Conservation (phyloP, 1,140 invertebrate genomes). For the Euura saliciscinereae region DNA sequence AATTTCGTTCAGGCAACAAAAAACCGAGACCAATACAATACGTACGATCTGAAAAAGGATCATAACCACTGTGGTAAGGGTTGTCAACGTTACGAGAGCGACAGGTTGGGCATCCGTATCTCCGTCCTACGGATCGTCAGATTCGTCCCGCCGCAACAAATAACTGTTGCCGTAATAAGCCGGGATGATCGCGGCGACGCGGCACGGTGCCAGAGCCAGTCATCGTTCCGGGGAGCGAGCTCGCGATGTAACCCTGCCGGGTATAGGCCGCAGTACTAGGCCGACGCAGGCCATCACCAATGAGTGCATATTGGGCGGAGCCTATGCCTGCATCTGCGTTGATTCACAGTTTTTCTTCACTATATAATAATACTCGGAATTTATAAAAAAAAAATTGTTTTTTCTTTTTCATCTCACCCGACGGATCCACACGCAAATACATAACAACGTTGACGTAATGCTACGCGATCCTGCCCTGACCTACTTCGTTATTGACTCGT, state of each 20-base stretch:
- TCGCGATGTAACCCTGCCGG: conserved; percentile 35
- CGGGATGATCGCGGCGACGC: conserved; percentile 48
- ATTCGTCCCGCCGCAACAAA: conserved; percentile 34
- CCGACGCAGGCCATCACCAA: conserved; percentile 56
- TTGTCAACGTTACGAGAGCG: conserved; percentile 10
- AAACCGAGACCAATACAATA: too few species aligned
- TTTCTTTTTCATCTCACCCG: conserved; percentile 11
- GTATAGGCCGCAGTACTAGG: conserved; percentile 55
- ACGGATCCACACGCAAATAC: conserved; percentile 9
- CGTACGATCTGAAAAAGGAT: too few species aligned
- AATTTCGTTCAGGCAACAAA: too few species aligned
- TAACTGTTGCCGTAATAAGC: conserved; percentile 42
- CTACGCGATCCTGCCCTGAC: conserved; percentile 33
- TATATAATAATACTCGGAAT: conserved; percentile 1
- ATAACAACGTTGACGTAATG: not conserved
- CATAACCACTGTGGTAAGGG: not conserved
- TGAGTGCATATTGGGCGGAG: conserved; percentile 56
- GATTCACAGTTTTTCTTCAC: not conserved
- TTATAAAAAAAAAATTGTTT: not conserved
- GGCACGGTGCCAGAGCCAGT: conserved; percentile 51
- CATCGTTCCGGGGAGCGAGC: conserved; percentile 30
- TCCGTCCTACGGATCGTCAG: conserved; percentile 22
- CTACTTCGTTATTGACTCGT: conserved; percentile 51
- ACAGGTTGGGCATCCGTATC: conserved; percentile 15
- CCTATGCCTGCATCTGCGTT: conserved; percentile 39